Evolutionary conservation across 1,140 invertebrate species (phyloP).

Genomic region (Caenorhabditis briggsae): DNA sequence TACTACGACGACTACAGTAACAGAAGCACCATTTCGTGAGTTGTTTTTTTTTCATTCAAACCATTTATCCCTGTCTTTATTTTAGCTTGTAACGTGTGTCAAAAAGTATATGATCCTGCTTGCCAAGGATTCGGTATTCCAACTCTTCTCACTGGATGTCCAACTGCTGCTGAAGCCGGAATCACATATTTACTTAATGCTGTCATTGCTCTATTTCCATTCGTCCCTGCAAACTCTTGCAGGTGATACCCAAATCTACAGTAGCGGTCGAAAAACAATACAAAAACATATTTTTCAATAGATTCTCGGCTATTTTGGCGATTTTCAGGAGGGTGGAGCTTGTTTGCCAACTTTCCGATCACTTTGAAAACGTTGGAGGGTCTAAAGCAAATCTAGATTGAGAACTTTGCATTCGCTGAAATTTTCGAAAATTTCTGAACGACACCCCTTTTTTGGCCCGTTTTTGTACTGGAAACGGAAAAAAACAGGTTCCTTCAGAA

Average conservation of each 20-base stretch:
- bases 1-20: conserved; percentile 20
- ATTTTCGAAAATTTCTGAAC: too few species aligned
- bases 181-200: not conserved
- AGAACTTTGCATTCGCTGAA: too few species aligned
- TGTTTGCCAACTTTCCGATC: too few species aligned
- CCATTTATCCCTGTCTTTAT: not conserved
- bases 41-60: not conserved
- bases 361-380: too few species aligned
- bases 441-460: too few species aligned
- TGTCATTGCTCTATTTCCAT: not conserved
- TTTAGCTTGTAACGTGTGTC: conserved; percentile 17
- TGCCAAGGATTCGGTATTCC: conserved; percentile 5
- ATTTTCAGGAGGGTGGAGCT: too few species aligned
- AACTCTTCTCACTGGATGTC: not conserved
- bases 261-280: too few species aligned
- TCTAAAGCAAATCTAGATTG: too few species aligned
- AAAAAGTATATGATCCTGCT: not conserved
- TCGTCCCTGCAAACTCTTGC: not conserved
- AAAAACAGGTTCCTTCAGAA: too few species aligned
- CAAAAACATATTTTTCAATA: too few species aligned
- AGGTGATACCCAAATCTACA: not conserved
- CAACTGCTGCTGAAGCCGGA: not conserved
- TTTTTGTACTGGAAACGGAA: too few species aligned
- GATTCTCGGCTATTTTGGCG: too few species aligned
- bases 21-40: conserved; percentile 8